Evolutionary conservation across 2,888 invertebrate genomes (phyloP), one percentile per base, ranked within the genome.

Genomic region (Cryptocephalus moraei): DNA sequence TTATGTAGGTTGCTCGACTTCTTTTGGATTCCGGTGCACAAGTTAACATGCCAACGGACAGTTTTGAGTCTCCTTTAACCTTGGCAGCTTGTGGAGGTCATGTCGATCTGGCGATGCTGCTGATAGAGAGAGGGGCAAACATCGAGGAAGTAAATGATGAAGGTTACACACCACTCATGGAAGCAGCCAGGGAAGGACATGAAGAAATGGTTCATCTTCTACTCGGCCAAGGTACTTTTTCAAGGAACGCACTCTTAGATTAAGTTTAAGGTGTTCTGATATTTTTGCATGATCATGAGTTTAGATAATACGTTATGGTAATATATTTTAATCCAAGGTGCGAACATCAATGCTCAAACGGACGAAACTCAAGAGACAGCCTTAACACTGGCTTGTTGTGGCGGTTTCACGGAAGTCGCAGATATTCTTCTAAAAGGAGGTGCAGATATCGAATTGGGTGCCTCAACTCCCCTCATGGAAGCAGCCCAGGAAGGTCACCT

Each of bases 81-180:
- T 75, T 99, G 59, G 99, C 99, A 45, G 96, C 97, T 41, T 97
- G 97, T 73, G 97, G 97, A 50, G 99, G 99, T 8, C 97, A 99
- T 72, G 93, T 95, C 45, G 96, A 97, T 68, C 76, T 99, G 62
- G 97, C 97, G 4, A 88, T 92, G 78, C 75, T 99, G 61, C 76
- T 99, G 52, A 86, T 99, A 56, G 96, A 96, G 69, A 81, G 95
- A 49, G 97, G 97, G 53, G 99, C 99, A 49, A 95, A 95, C 73
- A 91, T 99, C 63, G 99, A 99, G 73, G 96, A 96, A 75, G 94
- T 94, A 49, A 99, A 99, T 73, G 97, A 99, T 70, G 97, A 99
- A 75, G 96, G 97, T 31, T 99, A 97, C 73, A 99, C 97, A 33
- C 97, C 99, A 13, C 76, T 99, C 52, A 99, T 99, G 97, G 99